Base-by-base conservation (phyloP, 2,888 invertebrate genomes). In the Periphyllus acericola region DNA sequence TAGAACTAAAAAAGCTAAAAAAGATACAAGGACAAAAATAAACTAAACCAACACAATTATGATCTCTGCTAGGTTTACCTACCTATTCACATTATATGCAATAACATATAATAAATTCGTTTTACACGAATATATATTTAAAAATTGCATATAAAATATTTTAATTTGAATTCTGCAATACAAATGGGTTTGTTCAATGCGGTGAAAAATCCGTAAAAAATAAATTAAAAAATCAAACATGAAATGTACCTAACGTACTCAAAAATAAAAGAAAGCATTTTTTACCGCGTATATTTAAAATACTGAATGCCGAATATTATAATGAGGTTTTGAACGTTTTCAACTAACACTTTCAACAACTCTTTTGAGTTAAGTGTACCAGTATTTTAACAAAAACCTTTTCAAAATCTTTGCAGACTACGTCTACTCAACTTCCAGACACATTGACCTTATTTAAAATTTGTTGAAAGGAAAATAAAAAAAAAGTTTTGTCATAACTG, bases 251-350 rank as follows among this genome's bases (percentile, higher is more conserved):
- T 32, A 68, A 82, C 17, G 19, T 52, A 46, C 32, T 8, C 32
- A 8, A 83, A 72, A 52, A 17, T 52, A 19, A 72, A 52, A 52
- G n/a, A 8, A n/a, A 55, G 25, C 9, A 46, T 52, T 72, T 72
- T 52, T 32, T 72, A 52, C n/a, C n/a, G 71, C 34, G 60, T 40
- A 74, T 32, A 75, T 55, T 9, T 55, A 55, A 68, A 72, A 83
- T 34, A 52, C 32, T n/a, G 21, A 71, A 82, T 71, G 66, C 66
- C 66, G 32, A 29, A 80, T 52, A 34, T 83, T 72, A 83, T 83
- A 83, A 83, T 72, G 82, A 83, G 34, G 52, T 71, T 83, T 68
- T 81, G 68, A 81, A 81, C 81, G 21, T 72, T 72, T 78, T 78
- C 78, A 78, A 78, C 52, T 19, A 34, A 52, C 68, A 81, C 71